These are phyloP conservation scores for Dastarcus helophoroides DNA, from an alignment of 2,888 invertebrate species.

Conservation along the genomic window DNA sequence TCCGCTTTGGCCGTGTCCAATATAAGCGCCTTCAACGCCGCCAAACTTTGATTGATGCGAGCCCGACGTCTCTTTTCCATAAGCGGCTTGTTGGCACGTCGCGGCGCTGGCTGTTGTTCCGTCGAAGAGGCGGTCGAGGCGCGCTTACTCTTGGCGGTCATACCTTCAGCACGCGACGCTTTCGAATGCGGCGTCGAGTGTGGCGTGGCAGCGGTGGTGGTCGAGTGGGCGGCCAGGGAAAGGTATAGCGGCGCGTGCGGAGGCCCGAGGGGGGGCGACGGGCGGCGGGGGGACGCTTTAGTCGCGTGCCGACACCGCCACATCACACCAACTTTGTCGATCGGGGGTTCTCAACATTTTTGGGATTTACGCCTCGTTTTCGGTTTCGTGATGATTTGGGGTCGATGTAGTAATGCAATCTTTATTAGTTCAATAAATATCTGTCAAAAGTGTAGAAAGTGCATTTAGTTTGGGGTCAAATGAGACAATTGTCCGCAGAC, in stretches of 20 bases:
- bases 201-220: slow-evolving; percentile 15
- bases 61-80: slow-evolving; percentile 67
- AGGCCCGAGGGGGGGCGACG: slow-evolving; percentile 24
- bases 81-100: slow-evolving; percentile 64
- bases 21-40: slow-evolving; percentile 59
- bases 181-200: background rate
- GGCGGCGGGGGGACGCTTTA: slow-evolving; percentile 26
- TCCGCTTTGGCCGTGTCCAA: slow-evolving; percentile 56
- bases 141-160: slow-evolving; percentile 33
- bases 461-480: too few relatives aligned
- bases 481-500: too few relatives aligned
- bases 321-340: slow-evolving; percentile 34
- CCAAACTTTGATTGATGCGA: slow-evolving; percentile 62
- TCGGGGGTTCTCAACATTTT: slow-evolving; percentile 26
- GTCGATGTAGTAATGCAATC: too few relatives aligned
- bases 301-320: slow-evolving; percentile 40
- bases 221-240: slow-evolving; percentile 16
- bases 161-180: slow-evolving; percentile 16
- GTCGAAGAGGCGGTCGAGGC: slow-evolving; percentile 30
- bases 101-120: slow-evolving; percentile 28
- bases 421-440: too few relatives aligned
- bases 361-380: background rate
- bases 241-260: slow-evolving; percentile 31
- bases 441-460: too few relatives aligned
- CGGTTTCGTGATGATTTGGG: too few relatives aligned